phyloP scores from a whole-genome alignment of 2,113 vertebrate genomes.

The Atrichornis clamosus region DNA sequence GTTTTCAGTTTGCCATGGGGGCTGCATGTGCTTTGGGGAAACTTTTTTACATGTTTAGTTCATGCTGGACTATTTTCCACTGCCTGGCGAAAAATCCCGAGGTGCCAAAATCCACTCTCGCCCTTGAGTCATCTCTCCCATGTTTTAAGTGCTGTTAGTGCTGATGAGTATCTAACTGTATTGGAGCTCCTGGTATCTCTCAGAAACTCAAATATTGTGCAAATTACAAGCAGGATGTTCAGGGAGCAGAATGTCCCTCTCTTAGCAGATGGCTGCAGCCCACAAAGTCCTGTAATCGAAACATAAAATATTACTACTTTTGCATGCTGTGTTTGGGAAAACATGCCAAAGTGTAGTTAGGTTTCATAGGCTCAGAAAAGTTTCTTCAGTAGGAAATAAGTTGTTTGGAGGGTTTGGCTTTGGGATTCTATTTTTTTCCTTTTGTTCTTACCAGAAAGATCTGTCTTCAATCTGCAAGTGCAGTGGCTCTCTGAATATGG shows the following conservation, averaged over 20 bases:
- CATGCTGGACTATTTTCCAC: neutral
- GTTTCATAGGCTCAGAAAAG: neutral
- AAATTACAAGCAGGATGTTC: constrained; percentile 45
- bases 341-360: neutral
- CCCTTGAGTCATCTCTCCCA: neutral
- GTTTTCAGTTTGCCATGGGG: neutral
- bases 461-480: constrained; percentile 9
- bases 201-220: neutral
- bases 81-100: neutral
- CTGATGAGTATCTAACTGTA: neutral
- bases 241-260: constrained; percentile 30
- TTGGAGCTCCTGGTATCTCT: neutral
- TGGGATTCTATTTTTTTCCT: neutral
- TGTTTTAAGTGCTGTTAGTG: neutral
- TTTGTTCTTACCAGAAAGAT: neutral
- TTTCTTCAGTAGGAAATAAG: constrained; percentile 19
- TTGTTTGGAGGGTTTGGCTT: neutral
- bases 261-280: constrained; percentile 51
- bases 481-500: neutral
- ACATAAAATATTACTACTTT: constrained; percentile 53
- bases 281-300: constrained; percentile 15
- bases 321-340: constrained; percentile 21
- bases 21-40: neutral
- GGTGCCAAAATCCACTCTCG: neutral
- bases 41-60: neutral